A percentile compares a stretch with the other conserved stretches of the same genome.
phyloP scores from a whole-genome alignment of 2,797 vertebrate species.

The Amphiprion clarkii region DNA sequence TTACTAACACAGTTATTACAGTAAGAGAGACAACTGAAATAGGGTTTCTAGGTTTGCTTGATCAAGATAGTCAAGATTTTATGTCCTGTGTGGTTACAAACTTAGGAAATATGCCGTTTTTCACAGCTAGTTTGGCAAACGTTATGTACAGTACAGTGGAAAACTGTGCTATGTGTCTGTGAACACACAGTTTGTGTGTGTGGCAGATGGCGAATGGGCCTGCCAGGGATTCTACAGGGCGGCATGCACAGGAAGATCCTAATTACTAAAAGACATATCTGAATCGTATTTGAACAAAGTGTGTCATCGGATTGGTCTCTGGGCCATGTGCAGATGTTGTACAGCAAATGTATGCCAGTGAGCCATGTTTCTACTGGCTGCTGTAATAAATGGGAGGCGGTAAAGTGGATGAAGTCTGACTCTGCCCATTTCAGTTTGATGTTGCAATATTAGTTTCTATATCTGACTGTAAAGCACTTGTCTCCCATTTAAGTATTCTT shows the following conservation, averaged over 20 bases:
- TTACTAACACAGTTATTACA: constrained; percentile 11
- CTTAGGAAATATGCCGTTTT: background rate
- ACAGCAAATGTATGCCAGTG: constrained; percentile 63
- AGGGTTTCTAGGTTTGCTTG: too few relatives aligned
- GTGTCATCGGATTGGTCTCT: constrained; percentile 58
- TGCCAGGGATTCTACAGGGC: constrained; percentile 67
- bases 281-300: constrained; percentile 54
- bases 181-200: constrained; percentile 23
- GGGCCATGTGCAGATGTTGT: constrained; percentile 72
- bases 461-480: constrained; percentile 2
- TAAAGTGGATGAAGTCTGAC: constrained; percentile 1
- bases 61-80: constrained; percentile 2
- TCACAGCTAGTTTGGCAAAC: background rate
- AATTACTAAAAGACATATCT: constrained; percentile 66
- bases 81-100: background rate
- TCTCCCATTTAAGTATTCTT: background rate
- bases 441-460: background rate
- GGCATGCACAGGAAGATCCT: constrained; percentile 60
- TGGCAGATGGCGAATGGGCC: constrained; percentile 77
- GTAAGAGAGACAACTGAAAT: background rate
- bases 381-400: constrained; percentile 12
- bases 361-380: constrained; percentile 46
- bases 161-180: background rate
- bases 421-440: background rate
- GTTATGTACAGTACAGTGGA: background rate